Base-by-base conservation (phyloP, 1,140 invertebrate genomes). In the Aporrectodea caliginosa region DNA sequence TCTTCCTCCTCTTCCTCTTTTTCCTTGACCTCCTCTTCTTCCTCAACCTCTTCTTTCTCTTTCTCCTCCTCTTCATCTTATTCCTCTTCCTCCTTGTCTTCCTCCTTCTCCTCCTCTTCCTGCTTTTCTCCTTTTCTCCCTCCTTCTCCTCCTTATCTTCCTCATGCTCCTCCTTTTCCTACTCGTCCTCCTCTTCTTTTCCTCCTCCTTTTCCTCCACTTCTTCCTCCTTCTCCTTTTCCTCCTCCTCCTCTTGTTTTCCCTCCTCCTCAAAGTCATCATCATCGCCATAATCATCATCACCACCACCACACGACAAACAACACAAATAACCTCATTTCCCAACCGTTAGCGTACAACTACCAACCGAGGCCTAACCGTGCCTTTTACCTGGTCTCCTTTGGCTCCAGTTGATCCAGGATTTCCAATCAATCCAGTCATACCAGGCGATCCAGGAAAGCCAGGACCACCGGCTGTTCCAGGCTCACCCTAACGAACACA, bases 151-250 rank as follows among this genome's bases (percentile, higher is more conserved):
- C n/a, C n/a, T n/a, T n/a, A n/a, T n/a, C n/a, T n/a, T n/a, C n/a
- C n/a, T n/a, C n/a, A n/a, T 31, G 70, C 34, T 33, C 79, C 80
- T 31, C 91, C 89, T n/a, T 90, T 86, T 12, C 93, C 93, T 29
- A n/a, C n/a, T n/a, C n/a, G n/a, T n/a, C n/a, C n/a, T n/a, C n/a
- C n/a, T n/a, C n/a, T n/a, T n/a, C n/a, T 74, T 33, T 33, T 31
- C 35, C 30, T 2, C 32, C 35, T 71, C 77, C 77, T 69, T 31
- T 78, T 16, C 32, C 32, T n/a, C 77, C 77, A 71, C 30, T 29
- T 71, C 29, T 33, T 29, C 77, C 77, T 31, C 30, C 31, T 73
- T 27, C 35, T 71, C 77, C 77, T 0, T 31, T 31, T 32, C 27
- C 31, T 31, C 77, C 77, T 73, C 68, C 68, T 1, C 32, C 31